A percentile compares a stretch with the other conserved stretches of the same genome.
phyloP scores from a whole-genome alignment of 2,797 vertebrate species.

The Halcyon leucocephala region DNA sequence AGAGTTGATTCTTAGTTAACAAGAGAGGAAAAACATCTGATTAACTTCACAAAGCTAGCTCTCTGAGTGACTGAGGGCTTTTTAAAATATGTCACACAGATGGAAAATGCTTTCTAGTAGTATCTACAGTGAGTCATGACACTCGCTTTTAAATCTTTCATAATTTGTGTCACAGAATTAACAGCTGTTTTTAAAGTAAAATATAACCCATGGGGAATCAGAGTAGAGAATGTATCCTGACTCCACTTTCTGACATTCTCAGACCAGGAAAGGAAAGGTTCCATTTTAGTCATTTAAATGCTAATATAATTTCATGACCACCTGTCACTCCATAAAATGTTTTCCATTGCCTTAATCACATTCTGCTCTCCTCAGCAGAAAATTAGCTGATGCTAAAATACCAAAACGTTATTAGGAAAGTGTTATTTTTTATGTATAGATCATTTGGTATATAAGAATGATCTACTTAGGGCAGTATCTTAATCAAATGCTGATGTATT shows the following conservation, averaged over 20 bases:
- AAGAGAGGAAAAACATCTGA: slow-evolving; percentile 18
- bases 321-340: slow-evolving; percentile 77
- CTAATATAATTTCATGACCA: slow-evolving; percentile 77
- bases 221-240: slow-evolving; percentile 45
- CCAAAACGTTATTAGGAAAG: slow-evolving; percentile 57
- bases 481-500: slow-evolving; percentile 53
- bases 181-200: slow-evolving; percentile 73
- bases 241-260: slow-evolving; percentile 65
- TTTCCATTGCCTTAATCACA: slow-evolving; percentile 73
- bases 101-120: slow-evolving; percentile 72
- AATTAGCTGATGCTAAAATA: slow-evolving; percentile 73
- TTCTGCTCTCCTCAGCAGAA: slow-evolving; percentile 76
- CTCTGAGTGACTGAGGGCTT: slow-evolving; percentile 35
- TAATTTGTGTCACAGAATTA: slow-evolving; percentile 66
- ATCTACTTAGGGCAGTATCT: slow-evolving; percentile 48
- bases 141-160: slow-evolving; percentile 42
- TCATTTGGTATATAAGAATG: background rate
- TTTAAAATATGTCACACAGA: slow-evolving; percentile 60
- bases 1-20: slow-evolving; percentile 30
- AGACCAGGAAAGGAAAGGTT: slow-evolving; percentile 70
- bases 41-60: slow-evolving; percentile 30
- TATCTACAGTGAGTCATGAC: slow-evolving; percentile 41
- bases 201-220: slow-evolving; percentile 55
- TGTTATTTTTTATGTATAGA: slow-evolving; percentile 48
- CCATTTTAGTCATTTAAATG: slow-evolving; percentile 76